Base-by-base conservation (phyloP, 2,888 invertebrate species). In the Chalcosyrphus nemorum region DNA sequence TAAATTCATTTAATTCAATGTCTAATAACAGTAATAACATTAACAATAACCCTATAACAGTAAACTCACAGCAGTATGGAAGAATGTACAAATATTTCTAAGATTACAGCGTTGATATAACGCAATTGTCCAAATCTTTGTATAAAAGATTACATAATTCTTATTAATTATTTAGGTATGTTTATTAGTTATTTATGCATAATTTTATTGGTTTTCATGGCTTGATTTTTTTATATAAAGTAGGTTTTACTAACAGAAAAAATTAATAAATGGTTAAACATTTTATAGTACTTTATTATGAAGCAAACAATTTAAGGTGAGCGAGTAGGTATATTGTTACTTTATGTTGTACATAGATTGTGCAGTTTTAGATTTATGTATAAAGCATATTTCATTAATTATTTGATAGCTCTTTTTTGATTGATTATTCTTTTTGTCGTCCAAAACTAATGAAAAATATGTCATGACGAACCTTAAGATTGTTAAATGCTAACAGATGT, bases 61-160 rank as follows among this genome's bases (percentile, higher is more conserved):
- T 56, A n/a, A 76, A 47, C 47, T 77, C 66, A 13, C 86, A 86
- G 66, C 80, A 81, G 41, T 86, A 81, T 56, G 82, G 82, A 35
- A 85, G 86, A 75, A 86, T 86, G 86, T 87, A 87, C 86, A 87
- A 87, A 81, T 87, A 87, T 86, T 87, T 87, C 77, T 87, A 87
- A 87, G 76, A 29, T 32, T 38, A n/a, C 38, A 11, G 43, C 72
- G 57, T 65, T 1, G 24, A n/a, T 9, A 32, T 9, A 71, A 47
- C 75, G 45, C 66, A 56, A 17, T 47, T 65, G 57, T 68, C 47
- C 27, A 80, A 54, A 38, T 47, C 32, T 43, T 54, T 29, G 17
- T 52, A 54, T 59, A n/a, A n/a, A n/a, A n/a, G 15, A 52, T 17
- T 17, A 7, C 50, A 21, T 29, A 56, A 11, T n/a, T 32, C 32